Evolutionary conservation across 2,888 invertebrate species (phyloP).

Genomic region (Clivina fossor): DNA sequence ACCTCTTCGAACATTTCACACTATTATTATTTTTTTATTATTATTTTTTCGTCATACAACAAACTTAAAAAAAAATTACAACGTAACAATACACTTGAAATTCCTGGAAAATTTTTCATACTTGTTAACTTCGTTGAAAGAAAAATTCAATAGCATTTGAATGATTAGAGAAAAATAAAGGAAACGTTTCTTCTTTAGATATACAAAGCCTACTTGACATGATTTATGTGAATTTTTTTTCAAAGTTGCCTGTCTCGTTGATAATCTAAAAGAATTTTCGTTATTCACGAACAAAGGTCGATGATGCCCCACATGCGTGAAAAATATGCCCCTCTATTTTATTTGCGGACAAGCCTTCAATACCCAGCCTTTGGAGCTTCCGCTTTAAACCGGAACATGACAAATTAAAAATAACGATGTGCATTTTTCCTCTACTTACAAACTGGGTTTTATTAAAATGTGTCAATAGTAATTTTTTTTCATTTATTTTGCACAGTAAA

Average conservation of each 20-base stretch:
- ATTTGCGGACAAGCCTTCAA: neutral
- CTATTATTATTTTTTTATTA: no score
- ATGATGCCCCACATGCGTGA: slow-evolving; percentile 5
- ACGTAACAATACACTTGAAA: no score
- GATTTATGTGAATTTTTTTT: slow-evolving; percentile 22
- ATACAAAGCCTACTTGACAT: slow-evolving; percentile 14
- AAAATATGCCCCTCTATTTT: slow-evolving; percentile 1
- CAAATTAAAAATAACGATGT: slow-evolving; percentile 25
- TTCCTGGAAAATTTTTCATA: no score
- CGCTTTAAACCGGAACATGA: slow-evolving; percentile 11
- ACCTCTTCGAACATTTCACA: no score
- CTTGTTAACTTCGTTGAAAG: no score
- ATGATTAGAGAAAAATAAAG: neutral
- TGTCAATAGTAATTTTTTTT: slow-evolving; percentile 22
- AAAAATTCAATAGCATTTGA: neutral
- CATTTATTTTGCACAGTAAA: no score
- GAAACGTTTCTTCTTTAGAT: neutral
- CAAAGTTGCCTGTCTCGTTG: slow-evolving; percentile 3
- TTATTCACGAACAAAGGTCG: slow-evolving; percentile 2
- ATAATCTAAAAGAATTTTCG: slow-evolving; percentile 17
- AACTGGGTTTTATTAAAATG: neutral
- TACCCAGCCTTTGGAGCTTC: neutral
- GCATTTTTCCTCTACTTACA: neutral
- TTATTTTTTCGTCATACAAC: no score
- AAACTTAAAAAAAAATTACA: no score